Evolutionary conservation across 2,797 vertebrate genomes (phyloP).

Genomic region (Anolis apletophallus): DNA sequence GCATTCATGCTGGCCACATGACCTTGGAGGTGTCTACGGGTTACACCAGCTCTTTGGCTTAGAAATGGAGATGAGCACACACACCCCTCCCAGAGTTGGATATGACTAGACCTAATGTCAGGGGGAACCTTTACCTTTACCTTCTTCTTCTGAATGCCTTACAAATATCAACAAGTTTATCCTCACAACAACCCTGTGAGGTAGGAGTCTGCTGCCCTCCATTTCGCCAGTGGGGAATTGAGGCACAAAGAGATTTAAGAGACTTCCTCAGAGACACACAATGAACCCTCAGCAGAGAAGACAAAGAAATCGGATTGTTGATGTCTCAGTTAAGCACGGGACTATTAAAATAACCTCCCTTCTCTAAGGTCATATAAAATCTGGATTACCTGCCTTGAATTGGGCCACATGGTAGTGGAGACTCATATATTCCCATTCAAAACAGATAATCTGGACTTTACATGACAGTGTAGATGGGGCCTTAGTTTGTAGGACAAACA

Average conservation of each 20-base stretch:
- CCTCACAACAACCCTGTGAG: conserved; percentile 28
- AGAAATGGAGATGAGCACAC: too few species aligned
- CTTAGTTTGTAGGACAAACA: neutral
- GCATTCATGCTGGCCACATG: too few species aligned
- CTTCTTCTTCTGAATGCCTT: neutral
- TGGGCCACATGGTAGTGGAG: too few species aligned
- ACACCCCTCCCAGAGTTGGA: too few species aligned
- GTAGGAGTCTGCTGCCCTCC: neutral
- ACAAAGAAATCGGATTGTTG: neutral
- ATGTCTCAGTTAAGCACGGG: neutral
- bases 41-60: too few species aligned
- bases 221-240: conserved; percentile 7
- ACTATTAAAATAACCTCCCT: neutral
- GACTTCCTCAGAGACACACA: neutral
- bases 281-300: neutral
- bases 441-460: too few species aligned
- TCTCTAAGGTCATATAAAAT: neutral
- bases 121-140: too few species aligned
- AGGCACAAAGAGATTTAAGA: conserved; percentile 18
- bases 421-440: too few species aligned
- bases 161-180: conserved; percentile 18
- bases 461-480: too few species aligned
- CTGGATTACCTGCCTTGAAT: too few species aligned
- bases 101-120: too few species aligned
- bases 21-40: too few species aligned